Conservation (phyloP, 2,797 vertebrate genomes). For the Monodelphis domestica region DNA sequence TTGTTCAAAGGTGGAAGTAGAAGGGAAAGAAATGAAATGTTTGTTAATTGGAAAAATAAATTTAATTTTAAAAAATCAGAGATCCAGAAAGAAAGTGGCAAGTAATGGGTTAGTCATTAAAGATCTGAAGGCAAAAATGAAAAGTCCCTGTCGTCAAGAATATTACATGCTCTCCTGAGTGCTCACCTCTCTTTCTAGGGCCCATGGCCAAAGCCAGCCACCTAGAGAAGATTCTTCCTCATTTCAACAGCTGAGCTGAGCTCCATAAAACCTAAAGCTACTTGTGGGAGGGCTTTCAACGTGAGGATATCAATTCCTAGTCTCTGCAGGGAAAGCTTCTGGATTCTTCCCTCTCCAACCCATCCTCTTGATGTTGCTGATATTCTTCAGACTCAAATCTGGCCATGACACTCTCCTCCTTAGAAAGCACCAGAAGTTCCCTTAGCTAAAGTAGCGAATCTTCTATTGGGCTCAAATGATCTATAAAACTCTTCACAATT, state of each 20-base stretch:
- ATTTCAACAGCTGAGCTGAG: neutral
- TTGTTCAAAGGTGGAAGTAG: neutral
- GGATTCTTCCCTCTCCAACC: neutral
- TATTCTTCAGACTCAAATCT: neutral
- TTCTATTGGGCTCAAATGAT: neutral
- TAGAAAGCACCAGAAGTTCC: neutral
- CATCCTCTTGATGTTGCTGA: neutral
- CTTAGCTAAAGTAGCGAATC: neutral
- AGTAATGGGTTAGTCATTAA: neutral
- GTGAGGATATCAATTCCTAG: neutral
- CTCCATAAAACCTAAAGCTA: neutral
- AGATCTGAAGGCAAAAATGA: neutral
- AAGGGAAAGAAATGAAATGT: neutral
- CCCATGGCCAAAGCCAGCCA: neutral
- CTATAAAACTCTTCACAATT: neutral
- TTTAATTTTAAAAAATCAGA: neutral
- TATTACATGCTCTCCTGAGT: no score
- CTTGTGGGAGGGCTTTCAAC: neutral
- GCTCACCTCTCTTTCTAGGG: neutral
- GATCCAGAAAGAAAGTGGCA: neutral
- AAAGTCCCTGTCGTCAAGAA: neutral
- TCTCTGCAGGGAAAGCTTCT: neutral
- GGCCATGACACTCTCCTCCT: neutral
- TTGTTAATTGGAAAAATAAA: neutral
- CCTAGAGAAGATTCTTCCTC: neutral